These are phyloP conservation scores for Thalassaphorura encarpata DNA, from an alignment of 1,140 invertebrate genomes.

Conservation along the genomic window DNA sequence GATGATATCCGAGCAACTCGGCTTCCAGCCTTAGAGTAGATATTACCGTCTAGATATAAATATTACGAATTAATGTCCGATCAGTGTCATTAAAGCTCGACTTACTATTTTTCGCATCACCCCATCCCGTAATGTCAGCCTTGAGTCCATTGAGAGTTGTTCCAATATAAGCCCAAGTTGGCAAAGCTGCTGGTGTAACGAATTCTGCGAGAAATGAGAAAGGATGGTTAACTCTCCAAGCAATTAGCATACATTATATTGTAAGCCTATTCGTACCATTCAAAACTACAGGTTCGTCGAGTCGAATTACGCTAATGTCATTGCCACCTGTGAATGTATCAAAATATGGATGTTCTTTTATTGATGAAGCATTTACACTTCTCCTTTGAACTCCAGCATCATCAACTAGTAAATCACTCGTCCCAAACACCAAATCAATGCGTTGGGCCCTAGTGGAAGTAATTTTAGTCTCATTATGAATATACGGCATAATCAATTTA, in stretches of 20 bases:
- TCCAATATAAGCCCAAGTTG: constrained; percentile 1
- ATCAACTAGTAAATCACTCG: neutral
- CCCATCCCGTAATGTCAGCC: constrained; percentile 1
- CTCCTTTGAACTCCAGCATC: constrained; percentile 6
- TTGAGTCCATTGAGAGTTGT: neutral
- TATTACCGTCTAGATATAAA: neutral
- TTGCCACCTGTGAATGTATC: neutral
- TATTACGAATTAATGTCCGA: neutral
- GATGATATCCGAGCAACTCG: neutral
- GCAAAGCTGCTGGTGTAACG: neutral
- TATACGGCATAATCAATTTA: no score
- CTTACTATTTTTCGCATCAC: neutral
- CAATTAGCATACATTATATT: no score
- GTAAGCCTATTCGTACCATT: no score
- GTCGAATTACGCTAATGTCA: constrained; percentile 8
- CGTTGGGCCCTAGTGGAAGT: neutral
- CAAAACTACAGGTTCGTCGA: no score
- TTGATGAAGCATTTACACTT: neutral
- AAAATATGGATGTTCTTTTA: constrained; percentile 2
- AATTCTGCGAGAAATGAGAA: no score
- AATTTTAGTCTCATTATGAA: neutral
- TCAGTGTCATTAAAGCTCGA: neutral
- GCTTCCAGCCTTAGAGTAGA: neutral
- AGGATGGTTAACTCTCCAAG: no score
- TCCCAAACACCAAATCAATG: constrained; percentile 13